Evolutionary conservation across 1,140 invertebrate genomes (phyloP).

Genomic region (Euura lappo): DNA sequence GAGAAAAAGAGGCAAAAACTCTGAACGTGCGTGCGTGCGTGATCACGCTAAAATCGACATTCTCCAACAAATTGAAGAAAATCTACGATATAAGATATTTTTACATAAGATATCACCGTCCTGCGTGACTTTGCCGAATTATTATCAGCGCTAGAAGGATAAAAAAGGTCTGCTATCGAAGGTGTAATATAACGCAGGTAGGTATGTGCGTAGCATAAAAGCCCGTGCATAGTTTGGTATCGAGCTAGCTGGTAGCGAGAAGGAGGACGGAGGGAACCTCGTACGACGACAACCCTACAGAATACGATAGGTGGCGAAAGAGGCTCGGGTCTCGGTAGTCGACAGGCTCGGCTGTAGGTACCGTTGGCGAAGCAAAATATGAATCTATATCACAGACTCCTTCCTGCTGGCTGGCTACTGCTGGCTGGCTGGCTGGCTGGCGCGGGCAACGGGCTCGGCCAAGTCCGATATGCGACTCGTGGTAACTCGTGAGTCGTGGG

Average conservation of each 20-base stretch:
- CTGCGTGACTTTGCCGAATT: not conserved
- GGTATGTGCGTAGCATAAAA: not conserved
- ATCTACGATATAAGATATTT: too few species aligned
- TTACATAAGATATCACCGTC: not conserved
- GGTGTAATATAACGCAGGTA: not conserved
- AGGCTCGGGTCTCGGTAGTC: too few species aligned
- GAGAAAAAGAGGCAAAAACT: too few species aligned
- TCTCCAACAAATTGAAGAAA: too few species aligned
- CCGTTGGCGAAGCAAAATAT: constrained; percentile 6
- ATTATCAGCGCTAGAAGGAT: too few species aligned
- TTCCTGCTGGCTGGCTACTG: not conserved
- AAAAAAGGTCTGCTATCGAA: too few species aligned
- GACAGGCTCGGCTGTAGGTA: not conserved
- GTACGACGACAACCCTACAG: not conserved
- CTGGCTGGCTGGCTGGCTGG: too few species aligned
- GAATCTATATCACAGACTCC: constrained; percentile 19
- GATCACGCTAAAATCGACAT: too few species aligned
- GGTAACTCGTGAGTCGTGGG: constrained; percentile 20
- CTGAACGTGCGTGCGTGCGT: too few species aligned
- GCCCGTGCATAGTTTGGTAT: not conserved
- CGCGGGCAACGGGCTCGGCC: not conserved
- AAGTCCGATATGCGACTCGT: constrained; percentile 6
- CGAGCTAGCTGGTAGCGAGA: not conserved
- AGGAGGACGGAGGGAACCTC: too few species aligned
- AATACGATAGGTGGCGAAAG: not conserved